phyloP scores from a whole-genome alignment of 2,888 invertebrate genomes.

The Hyles lineata region DNA sequence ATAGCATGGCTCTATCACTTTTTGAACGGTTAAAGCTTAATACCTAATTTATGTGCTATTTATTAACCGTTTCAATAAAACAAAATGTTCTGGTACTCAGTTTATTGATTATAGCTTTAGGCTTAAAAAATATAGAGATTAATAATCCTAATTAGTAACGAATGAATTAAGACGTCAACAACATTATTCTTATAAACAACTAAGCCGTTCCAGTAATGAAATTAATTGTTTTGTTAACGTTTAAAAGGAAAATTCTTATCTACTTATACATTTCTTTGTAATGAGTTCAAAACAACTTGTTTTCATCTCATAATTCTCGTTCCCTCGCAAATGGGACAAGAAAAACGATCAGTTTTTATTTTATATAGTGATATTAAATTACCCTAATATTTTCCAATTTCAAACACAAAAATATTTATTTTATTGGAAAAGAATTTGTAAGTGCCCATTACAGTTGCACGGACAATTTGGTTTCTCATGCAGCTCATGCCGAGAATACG shows the following conservation, averaged over 20 bases:
- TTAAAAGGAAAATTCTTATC: neutral
- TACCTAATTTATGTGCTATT: neutral
- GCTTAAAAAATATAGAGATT: neutral
- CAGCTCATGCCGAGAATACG: neutral
- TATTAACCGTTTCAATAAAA: neutral
- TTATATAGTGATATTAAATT: neutral
- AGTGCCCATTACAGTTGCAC: neutral
- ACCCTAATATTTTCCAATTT: neutral
- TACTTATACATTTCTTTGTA: neutral
- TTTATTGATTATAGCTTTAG: neutral
- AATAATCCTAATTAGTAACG: neutral
- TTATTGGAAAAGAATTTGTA: neutral
- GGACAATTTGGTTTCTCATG: neutral
- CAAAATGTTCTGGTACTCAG: neutral
- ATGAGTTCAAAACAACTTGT: neutral
- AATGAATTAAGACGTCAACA: neutral
- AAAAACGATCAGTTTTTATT: neutral
- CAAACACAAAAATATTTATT: neutral
- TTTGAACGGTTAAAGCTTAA: neutral
- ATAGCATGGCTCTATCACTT: too few relatives aligned
- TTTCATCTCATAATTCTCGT: neutral
- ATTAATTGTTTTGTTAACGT: conserved; percentile 4
- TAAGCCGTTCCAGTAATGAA: neutral
- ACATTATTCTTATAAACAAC: neutral
- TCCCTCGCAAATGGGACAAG: neutral